Base-by-base conservation (phyloP, 2,797 vertebrate genomes). In the Sarcophilus harrisii region DNA sequence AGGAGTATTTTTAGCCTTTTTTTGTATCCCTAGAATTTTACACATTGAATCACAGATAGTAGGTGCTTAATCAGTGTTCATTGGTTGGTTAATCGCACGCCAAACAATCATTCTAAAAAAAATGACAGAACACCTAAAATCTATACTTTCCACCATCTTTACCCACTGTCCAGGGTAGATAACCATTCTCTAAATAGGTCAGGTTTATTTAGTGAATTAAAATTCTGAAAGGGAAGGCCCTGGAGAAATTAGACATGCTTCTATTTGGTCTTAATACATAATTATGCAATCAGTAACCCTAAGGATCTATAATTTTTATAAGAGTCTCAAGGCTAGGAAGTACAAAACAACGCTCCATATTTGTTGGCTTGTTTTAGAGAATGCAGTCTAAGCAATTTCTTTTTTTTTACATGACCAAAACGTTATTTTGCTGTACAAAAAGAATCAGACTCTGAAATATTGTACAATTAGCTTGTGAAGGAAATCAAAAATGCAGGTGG, bases 301-400 rank as follows among this genome's bases (percentile, higher is more conserved):
- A 73, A 93, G 59, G 89, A 94, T 95, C 59, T 95, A 93, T 90
- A 32, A 55, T 14, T 87, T 57, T 58, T 45, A 58, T 58, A 90
- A 89, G 73, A 94, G 94, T 58, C 58, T 95, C 94, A 73, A 95
- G 91, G 57, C 91, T 58, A 95, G 57, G 58, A 87, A 96, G 94
- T 89, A 91, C 49, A 45, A 24, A 57, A 95, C 59, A 96, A 29
- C 91, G 66, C 45, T 93, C 94, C 90, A 93, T 93, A 96, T 58
- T 94, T 93, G 94, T 90, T 94, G 94, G 95, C 55, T 66, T 95
- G 94, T 96, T 93, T 96, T 97, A 96, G 81, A 95, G 96, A 96
- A 96, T n/a, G 92, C 2, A 11, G 66, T 91, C 95, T 94, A 96
- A 91, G 92, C 52, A 57, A 54, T 73, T 52, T 94, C 62, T n/a